Evolutionary conservation across 2,888 invertebrate species (phyloP).

Genomic region (Phortica okadai): DNA sequence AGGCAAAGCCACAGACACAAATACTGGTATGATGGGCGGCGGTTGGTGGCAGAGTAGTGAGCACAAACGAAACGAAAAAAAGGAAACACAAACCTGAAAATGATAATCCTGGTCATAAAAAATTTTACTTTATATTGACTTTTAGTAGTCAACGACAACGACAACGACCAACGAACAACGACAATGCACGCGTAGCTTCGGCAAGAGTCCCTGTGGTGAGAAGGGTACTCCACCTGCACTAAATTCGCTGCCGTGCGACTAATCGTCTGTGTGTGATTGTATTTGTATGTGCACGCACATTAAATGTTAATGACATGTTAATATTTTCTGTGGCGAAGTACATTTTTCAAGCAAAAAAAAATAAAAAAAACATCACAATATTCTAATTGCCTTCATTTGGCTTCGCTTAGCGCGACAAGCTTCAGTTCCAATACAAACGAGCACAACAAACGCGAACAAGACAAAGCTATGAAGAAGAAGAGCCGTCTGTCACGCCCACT

Average conservation of each 20-base stretch:
- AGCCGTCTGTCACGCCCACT: background rate
- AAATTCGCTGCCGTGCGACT: no score
- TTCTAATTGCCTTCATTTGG: no score
- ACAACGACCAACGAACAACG: no score
- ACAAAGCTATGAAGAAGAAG: background rate
- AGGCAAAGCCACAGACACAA: background rate
- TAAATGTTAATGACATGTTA: constrained; percentile 68
- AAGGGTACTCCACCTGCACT: no score
- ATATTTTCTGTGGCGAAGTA: constrained; percentile 50
- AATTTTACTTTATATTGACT: constrained; percentile 69
- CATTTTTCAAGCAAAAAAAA: background rate
- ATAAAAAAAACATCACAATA: no score
- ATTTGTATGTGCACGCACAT: constrained; percentile 54
- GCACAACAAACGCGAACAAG: background rate
- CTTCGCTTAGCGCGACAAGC: no score
- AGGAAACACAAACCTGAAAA: constrained; percentile 51
- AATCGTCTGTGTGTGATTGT: no score
- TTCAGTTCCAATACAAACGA: background rate
- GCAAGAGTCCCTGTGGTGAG: no score
- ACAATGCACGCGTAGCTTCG: no score
- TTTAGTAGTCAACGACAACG: constrained; percentile 60
- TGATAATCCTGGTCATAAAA: constrained; percentile 69
- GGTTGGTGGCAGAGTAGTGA: background rate
- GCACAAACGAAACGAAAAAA: background rate
- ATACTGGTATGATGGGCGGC: background rate